phyloP scores from a whole-genome alignment of 1,140 invertebrate species.

The Acromyrmex charruanus region DNA sequence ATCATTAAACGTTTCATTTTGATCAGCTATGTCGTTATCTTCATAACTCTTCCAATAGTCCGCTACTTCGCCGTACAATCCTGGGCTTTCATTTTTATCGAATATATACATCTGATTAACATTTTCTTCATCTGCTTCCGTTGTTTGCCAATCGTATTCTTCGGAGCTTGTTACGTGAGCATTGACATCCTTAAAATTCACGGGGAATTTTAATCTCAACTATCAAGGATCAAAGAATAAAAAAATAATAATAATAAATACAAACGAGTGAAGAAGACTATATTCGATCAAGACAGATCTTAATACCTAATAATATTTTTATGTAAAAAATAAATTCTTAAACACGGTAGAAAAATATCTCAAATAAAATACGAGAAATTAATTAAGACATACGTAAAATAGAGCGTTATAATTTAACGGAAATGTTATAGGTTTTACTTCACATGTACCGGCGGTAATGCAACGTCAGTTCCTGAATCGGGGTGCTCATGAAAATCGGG shows the following conservation, averaged over 20 bases:
- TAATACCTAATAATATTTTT: no score
- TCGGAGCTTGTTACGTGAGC: background rate
- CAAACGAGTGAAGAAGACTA: no score
- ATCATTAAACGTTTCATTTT: slow-evolving; percentile 39
- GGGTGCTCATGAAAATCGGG: slow-evolving; percentile 78
- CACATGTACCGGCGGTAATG: background rate
- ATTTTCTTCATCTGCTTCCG: background rate
- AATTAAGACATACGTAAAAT: background rate
- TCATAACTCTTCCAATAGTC: slow-evolving; percentile 77
- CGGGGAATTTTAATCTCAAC: slow-evolving; percentile 1
- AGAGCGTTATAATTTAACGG: background rate
- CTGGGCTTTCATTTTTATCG: slow-evolving; percentile 78
- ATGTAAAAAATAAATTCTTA: background rate
- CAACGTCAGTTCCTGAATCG: slow-evolving; percentile 27
- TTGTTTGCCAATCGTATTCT: background rate
- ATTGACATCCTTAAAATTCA: slow-evolving; percentile 2
- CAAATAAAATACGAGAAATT: background rate
- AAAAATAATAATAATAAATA: no score
- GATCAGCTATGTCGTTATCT: slow-evolving; percentile 46
- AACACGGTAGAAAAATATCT: background rate
- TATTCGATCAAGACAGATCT: no score
- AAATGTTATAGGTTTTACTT: background rate
- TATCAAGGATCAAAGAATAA: background rate
- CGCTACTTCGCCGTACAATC: slow-evolving; percentile 79
- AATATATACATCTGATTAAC: slow-evolving; percentile 46